Base-by-base conservation (phyloP, 2,797 vertebrate species). In the Alauda arvensis region DNA sequence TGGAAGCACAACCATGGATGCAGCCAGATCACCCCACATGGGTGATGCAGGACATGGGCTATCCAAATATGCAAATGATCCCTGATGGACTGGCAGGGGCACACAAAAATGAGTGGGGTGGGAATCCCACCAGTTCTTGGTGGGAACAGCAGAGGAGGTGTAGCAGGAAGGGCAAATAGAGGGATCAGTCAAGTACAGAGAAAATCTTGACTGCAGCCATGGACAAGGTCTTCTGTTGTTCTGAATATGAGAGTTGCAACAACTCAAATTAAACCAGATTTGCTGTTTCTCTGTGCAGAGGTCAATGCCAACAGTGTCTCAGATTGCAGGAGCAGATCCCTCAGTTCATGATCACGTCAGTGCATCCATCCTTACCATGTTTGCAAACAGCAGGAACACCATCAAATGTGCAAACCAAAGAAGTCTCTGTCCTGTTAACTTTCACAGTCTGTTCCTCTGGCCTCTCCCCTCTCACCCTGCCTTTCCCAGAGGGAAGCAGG, bases 11-110 rank as follows among this genome's bases (percentile, higher is more conserved):
- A 18, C 40, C 14, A 10, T 26, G 55, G 25, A 8, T 11, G 10
- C 34, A 88, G 34, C 18, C 45, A 18, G 45, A 55, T 42, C 10
- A 3, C 19, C 37, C 26, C 55, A 53, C 0, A 0, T 12, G 48
- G 40, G 24, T 3, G 6, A 52, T 9, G 1, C 10, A 51, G 43
- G 57, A 33, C 5, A 3, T 42, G 23, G 42, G 11, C 26, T 40
- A 9, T 10, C 21, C 40, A 70, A 26, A 52, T 37, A 45, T 15
- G 20, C 37, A 11, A 7, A 3, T 18, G 15, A 31, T 25, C 28
- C 29, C 37, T 51, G 26, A 20, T 57, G 43, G 39, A n/a, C 29
- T 39, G 26, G 16, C 18, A 65, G 29, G 29, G 18, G 3, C 29
- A 26, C 5, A 16, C 8, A 49, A 79, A n/a, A 60, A 17, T 10